Conservation (phyloP, 1,140 invertebrate species). For the Diorhabda elongata region DNA sequence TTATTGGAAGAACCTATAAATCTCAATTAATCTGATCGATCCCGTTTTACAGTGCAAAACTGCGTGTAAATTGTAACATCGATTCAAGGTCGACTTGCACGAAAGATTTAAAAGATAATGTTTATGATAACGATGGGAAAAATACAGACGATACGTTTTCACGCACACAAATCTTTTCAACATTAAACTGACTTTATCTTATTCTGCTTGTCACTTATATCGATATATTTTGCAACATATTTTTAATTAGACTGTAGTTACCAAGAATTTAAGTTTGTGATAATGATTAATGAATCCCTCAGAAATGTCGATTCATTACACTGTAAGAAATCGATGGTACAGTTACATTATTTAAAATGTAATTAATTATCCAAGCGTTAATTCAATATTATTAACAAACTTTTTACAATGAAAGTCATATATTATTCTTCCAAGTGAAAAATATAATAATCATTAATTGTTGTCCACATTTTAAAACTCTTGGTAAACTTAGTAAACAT, state of each 20-base stretch:
- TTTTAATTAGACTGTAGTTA: constrained; percentile 8
- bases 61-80: constrained; percentile 5
- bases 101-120: constrained; percentile 6
- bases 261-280: neutral
- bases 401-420: too few relatives aligned
- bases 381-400: too few relatives aligned
- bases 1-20: neutral
- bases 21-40: neutral
- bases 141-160: constrained; percentile 9
- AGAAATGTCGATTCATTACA: too few relatives aligned
- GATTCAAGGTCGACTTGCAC: constrained; percentile 1
- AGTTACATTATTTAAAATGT: too few relatives aligned
- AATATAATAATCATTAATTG: too few relatives aligned
- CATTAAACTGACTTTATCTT: constrained; percentile 8
- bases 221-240: constrained; percentile 9
- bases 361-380: too few relatives aligned
- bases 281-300: too few relatives aligned
- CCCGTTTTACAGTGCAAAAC: neutral
- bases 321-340: too few relatives aligned
- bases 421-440: too few relatives aligned
- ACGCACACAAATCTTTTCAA: neutral
- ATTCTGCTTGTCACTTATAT: constrained; percentile 7
- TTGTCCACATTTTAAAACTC: too few relatives aligned
- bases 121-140: constrained; percentile 10
- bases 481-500: too few relatives aligned